Conservation (phyloP, 1,140 invertebrate species). For the Dinothrombium tinctorium region DNA sequence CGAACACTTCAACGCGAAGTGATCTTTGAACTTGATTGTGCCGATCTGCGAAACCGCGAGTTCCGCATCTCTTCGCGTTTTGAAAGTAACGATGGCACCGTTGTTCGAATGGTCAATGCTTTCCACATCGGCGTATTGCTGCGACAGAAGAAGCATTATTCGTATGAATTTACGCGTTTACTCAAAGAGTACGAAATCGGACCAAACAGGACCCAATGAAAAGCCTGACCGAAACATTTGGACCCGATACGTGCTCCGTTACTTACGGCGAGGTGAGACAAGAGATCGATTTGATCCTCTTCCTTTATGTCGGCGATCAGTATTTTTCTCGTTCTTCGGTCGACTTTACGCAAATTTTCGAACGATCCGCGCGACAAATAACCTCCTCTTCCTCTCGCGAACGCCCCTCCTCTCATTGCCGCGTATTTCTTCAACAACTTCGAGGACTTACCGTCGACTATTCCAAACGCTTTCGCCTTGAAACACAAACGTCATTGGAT, state of each 20-base stretch:
- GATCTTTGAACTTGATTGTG: constrained; percentile 24
- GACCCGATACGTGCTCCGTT: neutral
- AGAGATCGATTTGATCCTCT: constrained; percentile 39
- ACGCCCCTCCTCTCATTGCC: constrained; percentile 11
- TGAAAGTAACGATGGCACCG: constrained; percentile 40
- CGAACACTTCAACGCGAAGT: neutral
- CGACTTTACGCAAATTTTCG: constrained; percentile 26
- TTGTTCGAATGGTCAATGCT: constrained; percentile 37
- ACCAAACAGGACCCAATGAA: neutral
- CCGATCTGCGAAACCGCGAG: constrained; percentile 35
- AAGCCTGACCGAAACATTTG: constrained; percentile 1
- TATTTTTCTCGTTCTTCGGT: constrained; percentile 51
- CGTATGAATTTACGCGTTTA: too few species aligned
- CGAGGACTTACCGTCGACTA: constrained; percentile 12
- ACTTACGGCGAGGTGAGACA: constrained; percentile 44
- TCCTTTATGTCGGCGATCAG: constrained; percentile 48
- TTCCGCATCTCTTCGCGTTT: constrained; percentile 45
- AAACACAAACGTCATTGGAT: too few species aligned
- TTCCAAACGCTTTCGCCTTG: constrained; percentile 20
- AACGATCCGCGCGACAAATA: constrained; percentile 26
- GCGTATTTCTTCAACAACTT: neutral
- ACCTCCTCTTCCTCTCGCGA: constrained; percentile 8
- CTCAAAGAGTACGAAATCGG: too few species aligned
- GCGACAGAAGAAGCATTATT: too few species aligned
- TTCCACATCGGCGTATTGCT: constrained; percentile 45